These are phyloP conservation scores for Dolichomitus sp. DNA, from an alignment of 2,888 invertebrate genomes.

Conservation along the genomic window DNA sequence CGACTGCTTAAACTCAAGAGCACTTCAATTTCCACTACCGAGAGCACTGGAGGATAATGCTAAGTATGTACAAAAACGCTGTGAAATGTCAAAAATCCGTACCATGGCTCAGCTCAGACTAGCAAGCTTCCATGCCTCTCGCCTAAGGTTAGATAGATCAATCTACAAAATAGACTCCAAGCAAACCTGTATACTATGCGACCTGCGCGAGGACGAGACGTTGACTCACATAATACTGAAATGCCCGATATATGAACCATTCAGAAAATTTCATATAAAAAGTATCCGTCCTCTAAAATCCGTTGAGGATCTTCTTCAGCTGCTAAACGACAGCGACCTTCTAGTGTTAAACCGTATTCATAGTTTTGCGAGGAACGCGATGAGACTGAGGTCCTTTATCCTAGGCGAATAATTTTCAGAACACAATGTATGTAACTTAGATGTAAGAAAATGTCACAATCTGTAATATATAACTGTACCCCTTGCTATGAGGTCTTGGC, in stretches of 20 bases:
- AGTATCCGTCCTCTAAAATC: neutral
- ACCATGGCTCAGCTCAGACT: constrained; percentile 16
- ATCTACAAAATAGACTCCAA: too few relatives aligned
- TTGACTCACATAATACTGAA: constrained; percentile 1
- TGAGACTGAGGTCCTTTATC: constrained; percentile 14
- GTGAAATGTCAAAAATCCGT: constrained; percentile 10
- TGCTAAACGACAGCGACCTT: too few relatives aligned
- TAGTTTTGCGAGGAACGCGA: neutral
- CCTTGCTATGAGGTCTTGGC: constrained; percentile 13
- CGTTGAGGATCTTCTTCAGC: neutral
- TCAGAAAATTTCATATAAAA: constrained; percentile 1
- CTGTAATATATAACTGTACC: neutral
- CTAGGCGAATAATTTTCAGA: neutral
- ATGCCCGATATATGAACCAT: constrained; percentile 9
- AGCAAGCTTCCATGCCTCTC: neutral
- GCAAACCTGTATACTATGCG: too few relatives aligned
- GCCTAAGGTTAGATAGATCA: neutral
- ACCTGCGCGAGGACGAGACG: neutral
- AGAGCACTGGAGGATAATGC: neutral
- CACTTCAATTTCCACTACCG: neutral
- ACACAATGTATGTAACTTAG: constrained; percentile 12
- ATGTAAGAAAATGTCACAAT: neutral
- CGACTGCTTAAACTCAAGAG: constrained; percentile 12
- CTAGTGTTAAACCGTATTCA: too few relatives aligned
- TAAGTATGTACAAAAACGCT: neutral